Base-by-base conservation (phyloP, 2,888 invertebrate genomes). In the Rotaria magnacalcarata region DNA sequence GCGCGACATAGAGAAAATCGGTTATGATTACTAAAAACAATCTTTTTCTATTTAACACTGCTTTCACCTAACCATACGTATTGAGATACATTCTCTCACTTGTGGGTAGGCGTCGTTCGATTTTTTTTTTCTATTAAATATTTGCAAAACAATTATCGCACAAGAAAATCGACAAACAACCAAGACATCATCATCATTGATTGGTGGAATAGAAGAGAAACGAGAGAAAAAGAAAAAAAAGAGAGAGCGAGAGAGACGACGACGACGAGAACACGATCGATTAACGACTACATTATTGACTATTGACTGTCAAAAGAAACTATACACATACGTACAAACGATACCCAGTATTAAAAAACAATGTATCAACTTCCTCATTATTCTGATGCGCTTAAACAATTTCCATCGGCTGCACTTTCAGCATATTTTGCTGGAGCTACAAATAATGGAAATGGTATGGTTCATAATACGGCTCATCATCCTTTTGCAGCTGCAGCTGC, bases 351-450 rank as follows among this genome's bases (percentile, higher is more conserved):
- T 56, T 27, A 67, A 34, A 34, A 34, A 43, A 80, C 24, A n/a
- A 80, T 80, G 80, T 80, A 80, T 47, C 80, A 80, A 80, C 47
- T 80, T n/a, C 80, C 43, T 43, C 47, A 47, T 80, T 80, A 80
- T 80, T 80, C 80, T 47, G 80, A 80, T 47, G 80, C 80, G n/a
- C n/a, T 80, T 2, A 80, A 80, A 80, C 80, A 80, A 47, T 80
- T 80, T 80, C 80, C 80, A 43, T 67, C 67, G 16, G 67, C 67
- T 67, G 67, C 67, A 67, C 34, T 67, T 19, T 67, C 67, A 67
- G 80, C 47, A 5, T 80, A 47, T 47, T 80, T 80, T 47, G 47
- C 80, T 47, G 67, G 67, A 67, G n/a, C 34, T 14, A 27, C 67
- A 34, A 67, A 67, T 67, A 6, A 16, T 67, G 67, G 67, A 16